phyloP scores from a whole-genome alignment of 2,113 vertebrate genomes.

The Phrynosoma blainvillii region DNA sequence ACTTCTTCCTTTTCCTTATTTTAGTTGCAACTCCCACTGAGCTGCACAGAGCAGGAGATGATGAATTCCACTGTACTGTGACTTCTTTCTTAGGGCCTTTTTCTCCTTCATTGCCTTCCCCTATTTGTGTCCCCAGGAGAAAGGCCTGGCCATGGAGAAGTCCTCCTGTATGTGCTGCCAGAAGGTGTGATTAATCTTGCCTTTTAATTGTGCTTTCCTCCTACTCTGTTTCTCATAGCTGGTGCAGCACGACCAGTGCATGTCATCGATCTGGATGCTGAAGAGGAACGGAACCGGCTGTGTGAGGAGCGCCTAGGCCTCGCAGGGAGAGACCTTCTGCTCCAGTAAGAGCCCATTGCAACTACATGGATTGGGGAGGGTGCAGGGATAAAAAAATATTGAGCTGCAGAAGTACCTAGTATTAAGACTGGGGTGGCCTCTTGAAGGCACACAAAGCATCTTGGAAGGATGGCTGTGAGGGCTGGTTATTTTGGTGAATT shows the following conservation, averaged over 20 bases:
- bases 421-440: not conserved
- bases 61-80: not conserved
- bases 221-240: slow-evolving; percentile 31
- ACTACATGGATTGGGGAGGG: not conserved
- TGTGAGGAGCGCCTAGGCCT: slow-evolving; percentile 90
- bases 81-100: not conserved
- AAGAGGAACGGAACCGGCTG: slow-evolving; percentile 88
- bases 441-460: not conserved
- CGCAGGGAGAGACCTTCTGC: slow-evolving; percentile 84
- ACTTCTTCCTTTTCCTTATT: not conserved
- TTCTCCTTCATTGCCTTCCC: not conserved
- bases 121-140: not conserved
- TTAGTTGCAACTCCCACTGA: not conserved
- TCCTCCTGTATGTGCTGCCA: not conserved
- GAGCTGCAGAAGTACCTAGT: not conserved
- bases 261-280: slow-evolving; percentile 81
- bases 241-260: slow-evolving; percentile 80
- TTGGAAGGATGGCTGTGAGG: not conserved
- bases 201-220: not conserved
- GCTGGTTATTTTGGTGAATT: not conserved
- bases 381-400: not conserved
- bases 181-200: not conserved
- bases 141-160: not conserved
- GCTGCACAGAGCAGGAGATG: not conserved
- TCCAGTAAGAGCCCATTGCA: slow-evolving; percentile 80